Evolutionary conservation across 2,113 vertebrate genomes (phyloP).

Genomic region (Tachuris rubrigastra): DNA sequence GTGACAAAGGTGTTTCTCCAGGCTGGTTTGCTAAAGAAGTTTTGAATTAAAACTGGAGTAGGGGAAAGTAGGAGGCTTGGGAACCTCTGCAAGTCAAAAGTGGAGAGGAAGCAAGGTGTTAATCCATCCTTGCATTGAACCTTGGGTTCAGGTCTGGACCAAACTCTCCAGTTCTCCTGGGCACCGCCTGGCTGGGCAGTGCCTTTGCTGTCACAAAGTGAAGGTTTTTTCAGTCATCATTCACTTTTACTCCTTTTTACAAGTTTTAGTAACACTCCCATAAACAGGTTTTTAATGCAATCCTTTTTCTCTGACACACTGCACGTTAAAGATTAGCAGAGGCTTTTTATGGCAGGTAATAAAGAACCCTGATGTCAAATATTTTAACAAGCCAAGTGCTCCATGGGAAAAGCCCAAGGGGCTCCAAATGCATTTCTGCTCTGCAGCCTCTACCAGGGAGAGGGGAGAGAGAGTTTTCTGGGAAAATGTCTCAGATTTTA

Average conservation of each 20-base stretch:
- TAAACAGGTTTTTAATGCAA: slow-evolving; percentile 50
- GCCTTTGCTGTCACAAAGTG: background rate
- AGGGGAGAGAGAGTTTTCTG: background rate
- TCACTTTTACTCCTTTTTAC: slow-evolving; percentile 40
- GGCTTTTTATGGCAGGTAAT: slow-evolving; percentile 56
- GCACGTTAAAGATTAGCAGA: slow-evolving; percentile 61
- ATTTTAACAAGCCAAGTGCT: slow-evolving; percentile 32
- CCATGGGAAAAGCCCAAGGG: slow-evolving; percentile 29
- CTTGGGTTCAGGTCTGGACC: background rate
- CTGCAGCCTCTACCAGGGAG: background rate
- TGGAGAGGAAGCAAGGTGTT: background rate
- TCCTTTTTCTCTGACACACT: slow-evolving; percentile 30
- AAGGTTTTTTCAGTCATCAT: background rate
- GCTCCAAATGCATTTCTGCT: background rate
- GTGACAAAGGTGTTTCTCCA: rapidly evolving
- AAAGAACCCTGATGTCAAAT: slow-evolving; percentile 49
- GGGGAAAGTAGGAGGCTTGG: background rate
- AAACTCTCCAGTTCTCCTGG: background rate
- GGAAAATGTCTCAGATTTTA: slow-evolving; percentile 17
- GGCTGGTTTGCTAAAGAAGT: background rate
- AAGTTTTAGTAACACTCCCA: slow-evolving; percentile 14
- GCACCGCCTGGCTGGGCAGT: background rate
- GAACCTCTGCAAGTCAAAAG: background rate
- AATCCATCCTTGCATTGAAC: background rate
- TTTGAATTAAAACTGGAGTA: background rate